Percentiles rank a stretch among this genome's conserved stretches.
Evolutionary conservation across 37 sponge, comb jelly and placozoan species (phyloP).

Genomic region (Ianthella basta): DNA sequence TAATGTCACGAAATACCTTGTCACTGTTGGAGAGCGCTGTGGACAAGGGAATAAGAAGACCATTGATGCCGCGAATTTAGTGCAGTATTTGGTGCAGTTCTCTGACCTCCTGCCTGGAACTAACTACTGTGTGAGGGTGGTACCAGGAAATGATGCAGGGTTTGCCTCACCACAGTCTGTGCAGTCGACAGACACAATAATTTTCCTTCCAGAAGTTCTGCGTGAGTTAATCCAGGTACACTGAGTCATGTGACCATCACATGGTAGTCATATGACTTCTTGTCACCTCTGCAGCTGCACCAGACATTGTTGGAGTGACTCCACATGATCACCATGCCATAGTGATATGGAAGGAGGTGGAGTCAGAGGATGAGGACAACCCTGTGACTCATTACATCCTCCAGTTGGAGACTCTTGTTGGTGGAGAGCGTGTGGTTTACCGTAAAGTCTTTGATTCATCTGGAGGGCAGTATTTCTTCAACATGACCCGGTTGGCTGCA

Average conservation of each 20-base stretch:
- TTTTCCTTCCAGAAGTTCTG: too few species aligned
- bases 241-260: too few species aligned
- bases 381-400: slow-evolving; percentile 17
- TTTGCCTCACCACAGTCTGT: background rate
- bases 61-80: too few species aligned
- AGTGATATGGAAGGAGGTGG: slow-evolving; percentile 7
- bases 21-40: background rate
- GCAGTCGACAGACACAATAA: too few species aligned
- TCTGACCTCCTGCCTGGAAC: background rate
- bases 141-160: background rate
- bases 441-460: too few species aligned
- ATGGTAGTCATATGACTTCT: too few species aligned
- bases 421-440: too few species aligned
- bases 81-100: background rate
- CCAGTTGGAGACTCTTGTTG: too few species aligned
- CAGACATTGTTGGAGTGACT: background rate
- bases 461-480: too few species aligned
- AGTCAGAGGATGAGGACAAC: slow-evolving; percentile 15
- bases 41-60: too few species aligned
- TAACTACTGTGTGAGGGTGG: background rate
- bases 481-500: too few species aligned
- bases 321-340: background rate
- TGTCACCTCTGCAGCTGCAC: slow-evolving; percentile 1
- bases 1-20: background rate
- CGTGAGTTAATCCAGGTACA: too few species aligned